These are phyloP conservation scores for Urocynchramus pylzowi DNA, from an alignment of 2,113 vertebrate species.

Conservation along the genomic window DNA sequence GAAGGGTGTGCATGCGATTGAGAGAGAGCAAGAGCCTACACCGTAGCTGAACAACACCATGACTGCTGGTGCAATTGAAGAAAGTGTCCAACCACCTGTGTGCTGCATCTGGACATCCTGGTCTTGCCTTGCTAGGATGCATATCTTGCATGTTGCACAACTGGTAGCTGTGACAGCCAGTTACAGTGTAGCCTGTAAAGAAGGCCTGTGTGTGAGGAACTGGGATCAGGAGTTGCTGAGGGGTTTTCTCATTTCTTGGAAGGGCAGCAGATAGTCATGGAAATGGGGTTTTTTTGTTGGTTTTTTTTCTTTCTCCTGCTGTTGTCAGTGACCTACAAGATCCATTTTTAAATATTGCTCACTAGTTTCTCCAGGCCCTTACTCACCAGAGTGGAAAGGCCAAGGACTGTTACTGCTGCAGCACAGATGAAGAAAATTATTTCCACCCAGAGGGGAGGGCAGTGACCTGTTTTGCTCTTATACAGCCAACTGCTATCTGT, in stretches of 20 bases:
- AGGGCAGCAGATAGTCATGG: not conserved
- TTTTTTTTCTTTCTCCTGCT: not conserved
- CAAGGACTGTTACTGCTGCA: not conserved
- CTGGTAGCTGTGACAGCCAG: not conserved
- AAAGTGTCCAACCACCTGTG: not conserved
- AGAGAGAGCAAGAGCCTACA: not conserved
- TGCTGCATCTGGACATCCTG: not conserved
- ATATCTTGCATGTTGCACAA: accelerated
- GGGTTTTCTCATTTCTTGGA: not conserved
- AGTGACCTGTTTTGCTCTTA: not conserved
- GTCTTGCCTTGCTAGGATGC: accelerated
- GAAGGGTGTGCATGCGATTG: accelerated
- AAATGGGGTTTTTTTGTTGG: not conserved
- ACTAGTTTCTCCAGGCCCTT: constrained; percentile 1
- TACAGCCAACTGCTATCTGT: not conserved
- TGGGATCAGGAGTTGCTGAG: not conserved
- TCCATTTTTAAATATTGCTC: constrained; percentile 1
- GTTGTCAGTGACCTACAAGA: not conserved
- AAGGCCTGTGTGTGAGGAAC: not conserved
- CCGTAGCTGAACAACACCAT: not conserved
- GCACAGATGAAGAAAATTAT: not conserved
- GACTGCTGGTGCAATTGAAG: not conserved
- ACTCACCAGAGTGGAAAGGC: constrained; percentile 12
- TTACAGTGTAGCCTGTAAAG: not conserved
- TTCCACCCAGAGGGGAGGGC: not conserved